Evolutionary conservation across 2,797 vertebrate species (phyloP), one percentile per base, ranked within the genome.

Genomic region (Coracias cyanogaster): DNA sequence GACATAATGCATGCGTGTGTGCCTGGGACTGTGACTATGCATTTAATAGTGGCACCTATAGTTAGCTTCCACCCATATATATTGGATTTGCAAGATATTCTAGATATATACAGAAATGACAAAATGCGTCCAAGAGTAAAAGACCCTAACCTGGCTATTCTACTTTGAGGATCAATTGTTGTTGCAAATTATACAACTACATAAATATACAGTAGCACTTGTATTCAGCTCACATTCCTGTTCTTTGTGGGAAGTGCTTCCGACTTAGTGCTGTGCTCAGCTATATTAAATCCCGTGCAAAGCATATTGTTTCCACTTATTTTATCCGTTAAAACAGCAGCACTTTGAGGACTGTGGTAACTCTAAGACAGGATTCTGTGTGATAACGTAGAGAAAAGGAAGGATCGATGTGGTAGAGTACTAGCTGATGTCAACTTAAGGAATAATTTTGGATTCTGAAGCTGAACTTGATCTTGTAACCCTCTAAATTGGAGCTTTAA

Each of bases 241-340:
- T 86, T 86, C 58, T 84, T 90, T 46, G 39, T 85, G 61, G 90
- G 90, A 93, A 78, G 35, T 81, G 20, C 31, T 41, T 52, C 86
- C 37, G 88, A 66, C 33, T 82, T 84, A 90, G 26, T 78, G 41
- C 90, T 94, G 54, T 86, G 57, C 45, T 95, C 80, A 90, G 35
- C 90, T 96, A 31, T 96, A 86, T 81, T 84, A 73, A 96, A 95
- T 89, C 60, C 24, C 46, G 25, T 79, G 37, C 26, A 91, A 95
- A 92, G 48, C 41, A 89, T 16, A 84, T 31, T 69, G 12, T 90
- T 90, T 78, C 35, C 5, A 52, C 41, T 51, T 93, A 76, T 60
- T 87, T 86, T 94, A n/a, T 91, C 61, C 51, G 60, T 77, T 16
- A 25, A 82, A 96, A 80, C 60, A 94, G 46, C 17, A 71, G 41